Percentiles rank a stretch among this genome's conserved stretches.
Conservation (phyloP, 2,888 invertebrate species). For the Drosophila percnosoma region DNA sequence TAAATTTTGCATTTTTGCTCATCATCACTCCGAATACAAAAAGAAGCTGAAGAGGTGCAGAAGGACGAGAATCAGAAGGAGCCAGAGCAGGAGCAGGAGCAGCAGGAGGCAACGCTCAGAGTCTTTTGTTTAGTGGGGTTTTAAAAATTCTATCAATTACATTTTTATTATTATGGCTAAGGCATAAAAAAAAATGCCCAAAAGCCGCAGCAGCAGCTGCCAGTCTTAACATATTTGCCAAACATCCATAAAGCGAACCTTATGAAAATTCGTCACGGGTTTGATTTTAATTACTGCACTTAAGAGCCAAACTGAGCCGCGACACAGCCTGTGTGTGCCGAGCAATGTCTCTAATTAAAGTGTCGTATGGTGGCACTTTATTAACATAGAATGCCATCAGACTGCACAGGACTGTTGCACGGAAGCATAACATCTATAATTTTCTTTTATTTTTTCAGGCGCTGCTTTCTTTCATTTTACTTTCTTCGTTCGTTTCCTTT, state of each 20-base stretch:
- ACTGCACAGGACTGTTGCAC: constrained; percentile 17
- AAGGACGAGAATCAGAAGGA: not conserved
- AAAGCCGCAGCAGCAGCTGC: constrained; percentile 35
- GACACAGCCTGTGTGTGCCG: not conserved
- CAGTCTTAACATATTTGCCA: constrained; percentile 28
- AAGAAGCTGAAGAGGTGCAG: not conserved
- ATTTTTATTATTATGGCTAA: constrained; percentile 63
- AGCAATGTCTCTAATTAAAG: constrained; percentile 62
- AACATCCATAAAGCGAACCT: constrained; percentile 37
- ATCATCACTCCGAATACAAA: constrained; percentile 36
- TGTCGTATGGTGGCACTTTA: constrained; percentile 67
- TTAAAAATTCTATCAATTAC: constrained; percentile 82
- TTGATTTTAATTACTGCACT: constrained; percentile 69
- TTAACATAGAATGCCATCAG: constrained; percentile 65
- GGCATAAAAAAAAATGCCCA: constrained; percentile 44
- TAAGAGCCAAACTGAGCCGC: constrained; percentile 28
- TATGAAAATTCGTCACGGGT: constrained; percentile 36
- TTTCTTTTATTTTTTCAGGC: constrained; percentile 22
- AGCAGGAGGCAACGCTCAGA: constrained; percentile 5
- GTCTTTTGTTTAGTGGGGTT: constrained; percentile 51
- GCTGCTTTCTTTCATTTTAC: constrained; percentile 35
- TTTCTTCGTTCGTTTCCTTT: constrained; percentile 38
- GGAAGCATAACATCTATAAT: constrained; percentile 23
- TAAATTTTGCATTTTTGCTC: constrained; percentile 66
- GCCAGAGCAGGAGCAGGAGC: not conserved